Evolutionary conservation across 2,797 vertebrate genomes (phyloP).

Genomic region (Halcyon smyrnensis): DNA sequence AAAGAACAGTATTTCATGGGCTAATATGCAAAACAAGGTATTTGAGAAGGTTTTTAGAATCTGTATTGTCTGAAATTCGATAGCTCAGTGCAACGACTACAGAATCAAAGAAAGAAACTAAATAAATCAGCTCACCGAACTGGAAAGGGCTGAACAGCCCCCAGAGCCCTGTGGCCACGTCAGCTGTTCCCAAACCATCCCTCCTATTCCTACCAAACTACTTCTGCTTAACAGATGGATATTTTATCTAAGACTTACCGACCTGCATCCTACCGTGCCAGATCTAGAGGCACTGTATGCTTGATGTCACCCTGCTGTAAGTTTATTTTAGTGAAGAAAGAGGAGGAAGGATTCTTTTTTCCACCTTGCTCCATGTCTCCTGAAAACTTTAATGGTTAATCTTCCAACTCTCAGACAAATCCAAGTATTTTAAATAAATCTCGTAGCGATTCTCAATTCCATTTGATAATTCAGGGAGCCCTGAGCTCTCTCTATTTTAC

Average conservation of each 20-base stretch:
- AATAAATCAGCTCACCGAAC: background rate
- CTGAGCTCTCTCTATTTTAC: background rate
- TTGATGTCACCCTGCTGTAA: background rate
- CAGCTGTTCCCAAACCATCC: background rate
- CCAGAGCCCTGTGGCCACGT: background rate
- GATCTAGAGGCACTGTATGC: background rate
- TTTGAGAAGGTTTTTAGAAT: background rate
- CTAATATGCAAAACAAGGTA: background rate
- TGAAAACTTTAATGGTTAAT: background rate
- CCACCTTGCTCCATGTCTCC: fast-evolving
- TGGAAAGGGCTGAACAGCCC: slow-evolving; percentile 5
- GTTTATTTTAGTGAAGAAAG: background rate
- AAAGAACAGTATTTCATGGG: background rate
- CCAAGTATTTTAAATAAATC: background rate
- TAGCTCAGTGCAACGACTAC: background rate
- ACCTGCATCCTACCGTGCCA: background rate
- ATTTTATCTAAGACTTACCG: background rate
- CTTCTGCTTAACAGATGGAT: background rate
- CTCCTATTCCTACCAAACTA: background rate
- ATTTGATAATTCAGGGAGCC: background rate
- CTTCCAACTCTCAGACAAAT: background rate
- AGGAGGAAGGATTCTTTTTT: background rate
- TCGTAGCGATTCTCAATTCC: background rate
- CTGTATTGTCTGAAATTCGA: background rate
- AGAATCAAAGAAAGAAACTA: background rate